Conservation (phyloP, 2,797 vertebrate genomes). For the Mormyrus proboscirostris region DNA sequence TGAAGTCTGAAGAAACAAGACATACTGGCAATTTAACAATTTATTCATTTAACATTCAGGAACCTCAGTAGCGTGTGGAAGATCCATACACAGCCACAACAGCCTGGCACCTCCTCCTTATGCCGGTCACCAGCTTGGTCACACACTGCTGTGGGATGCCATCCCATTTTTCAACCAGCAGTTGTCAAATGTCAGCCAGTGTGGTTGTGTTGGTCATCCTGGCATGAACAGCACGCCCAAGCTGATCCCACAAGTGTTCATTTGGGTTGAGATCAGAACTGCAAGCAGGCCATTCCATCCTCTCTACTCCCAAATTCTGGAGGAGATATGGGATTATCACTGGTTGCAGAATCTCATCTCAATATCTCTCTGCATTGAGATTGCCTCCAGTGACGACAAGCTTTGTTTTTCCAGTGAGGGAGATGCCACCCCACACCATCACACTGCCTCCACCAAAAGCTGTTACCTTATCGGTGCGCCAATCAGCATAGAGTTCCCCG, state of each 20-base stretch:
- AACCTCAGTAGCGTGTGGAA: too few relatives aligned
- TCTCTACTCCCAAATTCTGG: background rate
- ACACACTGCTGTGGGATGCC: background rate
- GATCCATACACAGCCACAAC: too few relatives aligned
- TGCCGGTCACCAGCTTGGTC: too few relatives aligned
- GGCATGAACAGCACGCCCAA: background rate
- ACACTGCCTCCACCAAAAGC: background rate
- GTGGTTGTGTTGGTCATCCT: conserved; percentile 14
- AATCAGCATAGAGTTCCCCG: background rate
- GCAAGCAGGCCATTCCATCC: background rate
- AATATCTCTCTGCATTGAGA: background rate
- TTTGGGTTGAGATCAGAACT: background rate
- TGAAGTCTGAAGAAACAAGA: too few relatives aligned
- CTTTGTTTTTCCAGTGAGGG: background rate
- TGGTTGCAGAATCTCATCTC: background rate
- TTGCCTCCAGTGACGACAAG: background rate
- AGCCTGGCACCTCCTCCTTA: too few relatives aligned
- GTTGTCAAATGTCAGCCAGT: conserved; percentile 3
- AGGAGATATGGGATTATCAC: background rate
- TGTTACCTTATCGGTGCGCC: background rate
- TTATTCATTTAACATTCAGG: too few relatives aligned
- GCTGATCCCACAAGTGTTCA: conserved; percentile 13
- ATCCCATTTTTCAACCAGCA: conserved; percentile 9
- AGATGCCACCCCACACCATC: background rate
- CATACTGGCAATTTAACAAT: too few relatives aligned